Conservation (phyloP, 2,888 invertebrate genomes). For the Oxystoma pomonae region DNA sequence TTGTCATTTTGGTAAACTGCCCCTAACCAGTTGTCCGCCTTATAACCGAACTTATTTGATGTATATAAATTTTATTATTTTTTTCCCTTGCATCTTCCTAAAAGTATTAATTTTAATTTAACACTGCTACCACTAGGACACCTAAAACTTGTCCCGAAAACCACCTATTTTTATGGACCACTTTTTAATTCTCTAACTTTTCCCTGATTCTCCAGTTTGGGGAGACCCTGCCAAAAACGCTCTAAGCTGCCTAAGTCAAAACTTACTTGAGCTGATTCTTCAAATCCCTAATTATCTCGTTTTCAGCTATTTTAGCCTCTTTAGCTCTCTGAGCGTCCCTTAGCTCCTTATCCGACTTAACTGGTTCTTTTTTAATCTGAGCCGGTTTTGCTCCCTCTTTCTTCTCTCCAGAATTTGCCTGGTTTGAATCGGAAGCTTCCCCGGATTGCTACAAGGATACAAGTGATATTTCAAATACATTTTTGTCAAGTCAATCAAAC, state of each 20-base stretch:
- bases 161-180: background rate
- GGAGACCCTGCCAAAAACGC: too few species aligned
- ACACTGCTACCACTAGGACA: too few species aligned
- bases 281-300: slow-evolving; percentile 80
- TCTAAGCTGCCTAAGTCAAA: too few species aligned
- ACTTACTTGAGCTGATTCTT: slow-evolving; percentile 88
- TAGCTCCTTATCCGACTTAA: slow-evolving; percentile 58
- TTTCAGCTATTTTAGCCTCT: slow-evolving; percentile 63
- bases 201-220: too few species aligned
- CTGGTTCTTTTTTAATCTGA: slow-evolving; percentile 58
- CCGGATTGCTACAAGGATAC: slow-evolving; percentile 37
- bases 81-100: too few species aligned
- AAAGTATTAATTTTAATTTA: too few species aligned
- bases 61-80: too few species aligned
- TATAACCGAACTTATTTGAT: too few species aligned
- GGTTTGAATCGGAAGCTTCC: slow-evolving; percentile 45
- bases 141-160: background rate
- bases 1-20: too few species aligned
- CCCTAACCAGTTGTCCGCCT: too few species aligned
- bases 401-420: slow-evolving; percentile 46
- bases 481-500: too few species aligned
- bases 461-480: too few species aligned
- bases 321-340: slow-evolving; percentile 59
- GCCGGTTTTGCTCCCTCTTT: slow-evolving; percentile 56
- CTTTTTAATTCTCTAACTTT: background rate